Evolutionary conservation across 2,888 invertebrate species (phyloP), one percentile per base, ranked within the genome.

Genomic region (Brachynemurus nebulosus): DNA sequence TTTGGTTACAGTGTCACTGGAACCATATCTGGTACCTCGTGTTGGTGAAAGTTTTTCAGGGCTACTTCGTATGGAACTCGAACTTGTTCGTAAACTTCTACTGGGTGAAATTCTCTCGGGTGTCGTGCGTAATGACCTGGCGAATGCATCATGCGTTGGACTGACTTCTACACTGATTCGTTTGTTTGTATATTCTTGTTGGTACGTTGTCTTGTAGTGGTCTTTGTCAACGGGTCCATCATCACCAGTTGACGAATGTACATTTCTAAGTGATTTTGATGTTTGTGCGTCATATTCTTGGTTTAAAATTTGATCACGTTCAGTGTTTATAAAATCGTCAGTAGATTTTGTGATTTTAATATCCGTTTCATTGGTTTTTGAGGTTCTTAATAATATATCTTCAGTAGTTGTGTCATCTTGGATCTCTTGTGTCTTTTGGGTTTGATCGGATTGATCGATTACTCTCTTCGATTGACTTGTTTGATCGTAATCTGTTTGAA

Each of bases 71-170:
- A 73, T 52, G 0, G 74, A 73, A 11, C 68, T 67, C 14, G 66
- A 68, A 49, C 73, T 74, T 0, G 69, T 70, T 47, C 65, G 67
- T 44, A 59, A 50, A 43, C 57, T 58, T 42, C 66, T 67, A 2
- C 66, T 67, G n/a, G 71, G 60, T 3, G 65, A 62, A n/a, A 67
- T 64, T 2, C 70, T 62, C 36, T 72, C 67, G 2, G 78, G 76
- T 42, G 77, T 78, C 47, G 79, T 71, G 21, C 85, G 71, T 38
- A 85, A 63, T 4, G 82, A 78, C 45, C 79, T 74, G 0, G 80
- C 84, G 68, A 84, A 85, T 1, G 81, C 81, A 51, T 82, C 78
- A 56, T 85, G 85, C 2, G 80, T 73, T 1, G 83, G 77, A 56
- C 81, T 82, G 53, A 72, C 68, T 44, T 80, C 80, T 30, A 72